Conservation (phyloP, 1,140 invertebrate genomes). For the Drosophila miranda region DNA sequence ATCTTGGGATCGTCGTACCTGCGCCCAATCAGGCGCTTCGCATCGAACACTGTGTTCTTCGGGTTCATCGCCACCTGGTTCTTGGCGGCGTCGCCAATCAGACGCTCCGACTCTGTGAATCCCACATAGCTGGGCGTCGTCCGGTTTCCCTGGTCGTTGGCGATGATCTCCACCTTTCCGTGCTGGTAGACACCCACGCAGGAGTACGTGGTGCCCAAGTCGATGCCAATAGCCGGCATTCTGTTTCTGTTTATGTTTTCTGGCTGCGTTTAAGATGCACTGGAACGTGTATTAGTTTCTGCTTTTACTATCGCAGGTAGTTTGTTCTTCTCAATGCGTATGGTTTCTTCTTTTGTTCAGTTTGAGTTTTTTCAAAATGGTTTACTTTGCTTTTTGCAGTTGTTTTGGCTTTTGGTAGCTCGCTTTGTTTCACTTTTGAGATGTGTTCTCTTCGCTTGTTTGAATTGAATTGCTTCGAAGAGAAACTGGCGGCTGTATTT, state of each 20-base stretch:
- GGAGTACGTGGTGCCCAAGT: constrained; percentile 90
- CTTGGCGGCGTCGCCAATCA: constrained; percentile 97
- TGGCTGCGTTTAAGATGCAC: not conserved
- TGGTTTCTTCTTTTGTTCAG: constrained; percentile 12
- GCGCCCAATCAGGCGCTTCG: constrained; percentile 87
- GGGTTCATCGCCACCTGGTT: constrained; percentile 83
- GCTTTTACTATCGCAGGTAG: constrained; percentile 4
- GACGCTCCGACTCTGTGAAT: constrained; percentile 97
- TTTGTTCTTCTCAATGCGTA: constrained; percentile 13
- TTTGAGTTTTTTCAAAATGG: not conserved
- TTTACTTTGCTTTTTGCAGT: constrained; percentile 47
- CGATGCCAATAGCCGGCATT: constrained; percentile 88
- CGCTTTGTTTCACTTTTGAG: constrained; percentile 50
- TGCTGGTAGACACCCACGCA: constrained; percentile 92
- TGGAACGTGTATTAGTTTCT: not conserved
- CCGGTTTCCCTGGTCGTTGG: constrained; percentile 97
- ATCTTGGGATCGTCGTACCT: constrained; percentile 88
- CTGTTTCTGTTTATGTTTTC: constrained; percentile 25
- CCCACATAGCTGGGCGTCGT: constrained; percentile 98
- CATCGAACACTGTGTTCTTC: constrained; percentile 80
- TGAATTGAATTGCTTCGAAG: constrained; percentile 59
- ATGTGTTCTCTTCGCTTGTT: constrained; percentile 64
- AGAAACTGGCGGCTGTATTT: constrained; percentile 53
- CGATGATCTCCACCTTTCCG: constrained; percentile 95
- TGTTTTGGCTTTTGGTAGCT: constrained; percentile 18